These are phyloP conservation scores for Siniperca scherzeri DNA, from an alignment of 2,797 vertebrate species.

Conservation along the genomic window DNA sequence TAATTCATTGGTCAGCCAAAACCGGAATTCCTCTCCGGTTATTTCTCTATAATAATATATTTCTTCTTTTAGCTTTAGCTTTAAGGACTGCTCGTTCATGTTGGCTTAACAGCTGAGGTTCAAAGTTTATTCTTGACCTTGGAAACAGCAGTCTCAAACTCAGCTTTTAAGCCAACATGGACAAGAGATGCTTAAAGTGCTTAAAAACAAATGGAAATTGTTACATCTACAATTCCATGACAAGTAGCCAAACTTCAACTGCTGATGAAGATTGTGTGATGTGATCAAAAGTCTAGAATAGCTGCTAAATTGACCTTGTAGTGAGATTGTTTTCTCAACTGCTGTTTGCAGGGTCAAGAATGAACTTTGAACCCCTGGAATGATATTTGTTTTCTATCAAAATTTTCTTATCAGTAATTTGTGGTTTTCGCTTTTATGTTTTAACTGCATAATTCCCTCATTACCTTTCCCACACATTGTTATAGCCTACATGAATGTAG, in stretches of 20 bases:
- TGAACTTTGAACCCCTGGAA: background rate
- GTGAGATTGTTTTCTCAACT: background rate
- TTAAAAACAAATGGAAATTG: no score
- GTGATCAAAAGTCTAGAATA: background rate
- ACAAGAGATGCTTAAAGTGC: conserved; percentile 3
- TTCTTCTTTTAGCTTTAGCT: background rate
- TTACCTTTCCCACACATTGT: background rate
- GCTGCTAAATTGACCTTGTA: background rate
- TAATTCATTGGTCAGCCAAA: background rate
- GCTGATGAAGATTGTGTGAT: background rate
- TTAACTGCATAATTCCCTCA: background rate
- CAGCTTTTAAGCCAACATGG: background rate
- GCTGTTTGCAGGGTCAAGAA: background rate
- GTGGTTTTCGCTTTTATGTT: conserved; percentile 5
- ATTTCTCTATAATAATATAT: background rate
- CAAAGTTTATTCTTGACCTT: conserved; percentile 13
- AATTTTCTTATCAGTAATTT: conserved; percentile 8
- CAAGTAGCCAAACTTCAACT: background rate
- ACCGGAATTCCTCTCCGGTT: background rate
- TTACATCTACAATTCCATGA: background rate
- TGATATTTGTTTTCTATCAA: background rate
- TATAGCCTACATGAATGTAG: background rate
- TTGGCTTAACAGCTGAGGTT: background rate
- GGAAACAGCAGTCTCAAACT: background rate
- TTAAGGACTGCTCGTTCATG: background rate